These are phyloP conservation scores for Drosophila erecta DNA, from an alignment of 1,140 invertebrate species.

Conservation along the genomic window DNA sequence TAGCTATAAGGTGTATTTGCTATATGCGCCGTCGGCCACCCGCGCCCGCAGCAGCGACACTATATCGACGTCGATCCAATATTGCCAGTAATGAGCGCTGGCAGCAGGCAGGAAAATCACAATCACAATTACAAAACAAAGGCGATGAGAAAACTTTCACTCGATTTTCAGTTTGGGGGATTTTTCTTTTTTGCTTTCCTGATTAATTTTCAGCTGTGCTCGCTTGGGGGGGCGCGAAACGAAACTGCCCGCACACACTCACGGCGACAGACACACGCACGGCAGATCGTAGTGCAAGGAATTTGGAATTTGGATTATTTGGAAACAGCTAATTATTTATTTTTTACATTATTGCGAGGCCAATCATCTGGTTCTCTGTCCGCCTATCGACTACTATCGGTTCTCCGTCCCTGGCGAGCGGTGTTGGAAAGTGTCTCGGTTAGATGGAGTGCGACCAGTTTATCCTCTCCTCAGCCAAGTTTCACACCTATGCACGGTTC, in stretches of 20 bases:
- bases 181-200: slow-evolving; percentile 22
- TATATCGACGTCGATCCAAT: slow-evolving; percentile 41
- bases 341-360: slow-evolving; percentile 34
- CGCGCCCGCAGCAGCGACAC: slow-evolving; percentile 39
- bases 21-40: slow-evolving; percentile 55
- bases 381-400: slow-evolving; percentile 20
- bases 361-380: slow-evolving; percentile 38
- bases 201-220: slow-evolving; percentile 15
- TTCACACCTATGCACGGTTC: not conserved
- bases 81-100: slow-evolving; percentile 49
- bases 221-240: slow-evolving; percentile 5
- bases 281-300: slow-evolving; percentile 28
- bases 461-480: not conserved
- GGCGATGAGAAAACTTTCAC: slow-evolving; percentile 71
- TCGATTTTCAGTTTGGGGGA: slow-evolving; percentile 46
- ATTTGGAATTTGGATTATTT: slow-evolving; percentile 54
- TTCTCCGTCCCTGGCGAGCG: not conserved
- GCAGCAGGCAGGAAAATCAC: slow-evolving; percentile 61
- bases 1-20: slow-evolving; percentile 14
- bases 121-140: slow-evolving; percentile 77
- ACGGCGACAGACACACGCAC: slow-evolving; percentile 34
- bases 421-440: slow-evolving; percentile 3
- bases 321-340: slow-evolving; percentile 35
- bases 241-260: slow-evolving; percentile 6
- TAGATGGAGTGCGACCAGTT: not conserved